phyloP scores from a whole-genome alignment of 2,797 vertebrate genomes.

The Neomorphus geoffroyi region DNA sequence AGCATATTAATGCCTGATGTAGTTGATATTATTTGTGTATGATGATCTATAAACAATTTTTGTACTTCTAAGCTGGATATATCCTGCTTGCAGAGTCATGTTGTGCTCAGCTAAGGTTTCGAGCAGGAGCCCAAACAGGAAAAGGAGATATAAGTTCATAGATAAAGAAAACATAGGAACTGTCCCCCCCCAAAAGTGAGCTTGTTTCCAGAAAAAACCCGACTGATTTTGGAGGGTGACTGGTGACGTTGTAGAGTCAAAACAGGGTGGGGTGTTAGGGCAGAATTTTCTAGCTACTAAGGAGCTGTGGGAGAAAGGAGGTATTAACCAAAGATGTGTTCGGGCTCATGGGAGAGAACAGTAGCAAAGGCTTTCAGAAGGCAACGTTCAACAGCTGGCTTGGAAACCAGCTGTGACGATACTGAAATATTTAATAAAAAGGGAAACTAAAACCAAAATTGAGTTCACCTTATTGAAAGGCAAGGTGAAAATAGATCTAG shows the following conservation, averaged over 20 bases:
- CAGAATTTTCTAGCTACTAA: background rate
- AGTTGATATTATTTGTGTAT: background rate
- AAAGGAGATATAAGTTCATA: background rate
- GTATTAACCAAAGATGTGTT: background rate
- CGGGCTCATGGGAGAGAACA: background rate
- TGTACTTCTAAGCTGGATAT: background rate
- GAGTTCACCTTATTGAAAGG: background rate
- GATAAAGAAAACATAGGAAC: background rate
- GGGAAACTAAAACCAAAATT: background rate
- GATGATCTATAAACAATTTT: background rate
- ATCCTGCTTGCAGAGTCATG: background rate
- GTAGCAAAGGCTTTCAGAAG: background rate
- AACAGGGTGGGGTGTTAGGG: background rate
- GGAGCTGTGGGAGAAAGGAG: background rate
- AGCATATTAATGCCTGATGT: background rate
- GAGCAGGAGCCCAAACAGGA: background rate
- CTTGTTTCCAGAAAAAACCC: background rate
- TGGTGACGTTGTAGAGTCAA: background rate
- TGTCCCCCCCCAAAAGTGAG: rapidly evolving
- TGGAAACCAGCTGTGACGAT: background rate
- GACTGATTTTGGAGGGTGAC: background rate
- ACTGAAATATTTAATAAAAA: background rate
- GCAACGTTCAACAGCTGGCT: background rate
- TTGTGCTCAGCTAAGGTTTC: background rate
- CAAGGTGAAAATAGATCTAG: background rate